Evolutionary conservation across 2,113 vertebrate species (phyloP).

Genomic region (Macrotis lagotis): DNA sequence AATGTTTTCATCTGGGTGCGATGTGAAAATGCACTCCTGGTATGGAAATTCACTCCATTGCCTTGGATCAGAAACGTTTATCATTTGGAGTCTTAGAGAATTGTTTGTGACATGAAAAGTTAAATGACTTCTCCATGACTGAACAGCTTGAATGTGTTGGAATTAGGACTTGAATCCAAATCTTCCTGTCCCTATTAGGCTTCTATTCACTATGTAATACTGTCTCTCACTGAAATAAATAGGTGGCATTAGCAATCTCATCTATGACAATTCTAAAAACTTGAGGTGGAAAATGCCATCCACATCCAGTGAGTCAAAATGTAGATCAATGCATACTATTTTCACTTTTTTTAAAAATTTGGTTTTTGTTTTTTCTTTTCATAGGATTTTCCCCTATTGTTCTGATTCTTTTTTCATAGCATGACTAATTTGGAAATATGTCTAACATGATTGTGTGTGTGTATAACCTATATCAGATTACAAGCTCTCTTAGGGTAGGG

Average conservation of each 20-base stretch:
- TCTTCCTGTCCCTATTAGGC: background rate
- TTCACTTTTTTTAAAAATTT: no score
- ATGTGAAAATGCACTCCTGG: background rate
- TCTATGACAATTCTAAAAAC: no score
- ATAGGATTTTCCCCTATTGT: no score
- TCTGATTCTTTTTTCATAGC: no score
- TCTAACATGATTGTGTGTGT: no score
- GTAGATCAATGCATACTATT: no score
- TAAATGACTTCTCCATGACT: background rate
- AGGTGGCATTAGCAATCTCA: background rate
- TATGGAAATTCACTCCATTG: background rate
- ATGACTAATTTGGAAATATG: no score
- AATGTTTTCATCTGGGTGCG: background rate
- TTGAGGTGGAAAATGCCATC: no score
- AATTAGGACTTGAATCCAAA: background rate
- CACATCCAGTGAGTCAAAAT: no score
- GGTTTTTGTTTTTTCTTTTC: no score
- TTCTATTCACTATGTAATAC: background rate
- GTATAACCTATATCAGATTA: no score
- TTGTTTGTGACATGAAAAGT: background rate
- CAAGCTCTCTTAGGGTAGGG: no score
- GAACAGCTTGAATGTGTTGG: background rate
- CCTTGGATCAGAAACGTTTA: background rate
- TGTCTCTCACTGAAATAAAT: conserved; percentile 17
- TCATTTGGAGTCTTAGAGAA: background rate